Evolutionary conservation across 2,797 vertebrate species (phyloP), one percentile per base, ranked within the genome.

Genomic region (Hozukius guyotensis): DNA sequence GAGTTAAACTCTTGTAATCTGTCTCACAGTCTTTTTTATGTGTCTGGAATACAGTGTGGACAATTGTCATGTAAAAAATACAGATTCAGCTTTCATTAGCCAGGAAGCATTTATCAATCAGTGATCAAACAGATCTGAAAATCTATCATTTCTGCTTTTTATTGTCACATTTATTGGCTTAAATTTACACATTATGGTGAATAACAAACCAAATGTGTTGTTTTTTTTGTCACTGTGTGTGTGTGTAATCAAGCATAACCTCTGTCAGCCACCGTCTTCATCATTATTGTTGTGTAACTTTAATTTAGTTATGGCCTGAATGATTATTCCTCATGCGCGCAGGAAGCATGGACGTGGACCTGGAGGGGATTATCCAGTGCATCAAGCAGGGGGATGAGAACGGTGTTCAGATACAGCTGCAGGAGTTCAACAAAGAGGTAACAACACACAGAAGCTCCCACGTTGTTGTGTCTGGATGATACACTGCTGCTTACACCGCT

Each of bases 381-480:
- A 94, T 96, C 87, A 94, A 93, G 87, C 91, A 84, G 82, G 94
- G 93, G 13, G 89, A 96, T 77, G 93, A 94, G 82, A 92, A 83
- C 4, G 88, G 91, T 27, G 83, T 96, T 75, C 91, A 94, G 66
- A 82, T 67, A 9, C 90, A 94, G 62, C 88, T 96, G 78, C 90
- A 93, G 66, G 83, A 93, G 63, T 96, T 95, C 78, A 96, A 95
- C 86, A 93, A 87, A 84, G 94, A 95, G 95, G 95, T 96, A 89
- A 74, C 6, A 1, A 0, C n/a, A 52, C 62, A 72, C 57, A 66
- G 4, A 83, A 8, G 25, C 79, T 52, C 9, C 6, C 24, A 34
- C 16, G 12, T 20, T 4, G 6, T 36, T 20, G 27, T 9, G 46
- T 67, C 49, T 65, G 25, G 20, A 38, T 5, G 11, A 31, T 8